Base-by-base conservation (phyloP, 2,888 invertebrate species). In the Hirtodrosophila trivittata region DNA sequence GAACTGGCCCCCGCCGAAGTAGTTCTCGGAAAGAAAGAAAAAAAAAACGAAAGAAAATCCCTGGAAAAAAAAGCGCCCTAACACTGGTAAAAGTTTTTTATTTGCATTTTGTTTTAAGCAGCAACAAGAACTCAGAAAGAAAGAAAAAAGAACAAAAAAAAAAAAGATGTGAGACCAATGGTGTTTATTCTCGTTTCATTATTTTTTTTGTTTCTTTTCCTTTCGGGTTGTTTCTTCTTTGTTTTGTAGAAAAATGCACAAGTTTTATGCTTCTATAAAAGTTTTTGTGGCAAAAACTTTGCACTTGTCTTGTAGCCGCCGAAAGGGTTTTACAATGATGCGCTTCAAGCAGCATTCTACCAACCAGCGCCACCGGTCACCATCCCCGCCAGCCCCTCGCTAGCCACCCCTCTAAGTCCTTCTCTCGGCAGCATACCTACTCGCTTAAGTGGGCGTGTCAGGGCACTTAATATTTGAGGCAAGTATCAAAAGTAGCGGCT, bases 281-380 rank as follows among this genome's bases (percentile, higher is more conserved):
- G 66, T 80, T 80, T 86, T 83, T 80, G 78, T 77, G 74, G 85
- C 66, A 37, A 66, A 80, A 80, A 80, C 78, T 80, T 80, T 80
- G 78, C 83, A 80, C 86, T 80, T 82, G 86, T 85, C 76, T 86
- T 86, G 83, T 73, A 66, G 76, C 58, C 63, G 81, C 86, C 84
- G 80, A 83, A 86, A 86, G 86, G 86, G 80, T 78, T 80, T 83
- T 86, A 86, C 78, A 80, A 86, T 86, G 85, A 82, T 82, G 86
- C 83, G 71, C 78, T 77, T 58, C 65, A 59, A 75, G 82, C 49
- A 50, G 38, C 42, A 21, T 35, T 32, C 12, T n/a, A 18, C 12
- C 30, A 50, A 12, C 28, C n/a, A 12, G 3, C 38, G 14, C 28
- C 28, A 18, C 25, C 5, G 18, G 18, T 2, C 18, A 21, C 2